Conservation (phyloP, 2,113 vertebrate species). For the Gallinago media region DNA sequence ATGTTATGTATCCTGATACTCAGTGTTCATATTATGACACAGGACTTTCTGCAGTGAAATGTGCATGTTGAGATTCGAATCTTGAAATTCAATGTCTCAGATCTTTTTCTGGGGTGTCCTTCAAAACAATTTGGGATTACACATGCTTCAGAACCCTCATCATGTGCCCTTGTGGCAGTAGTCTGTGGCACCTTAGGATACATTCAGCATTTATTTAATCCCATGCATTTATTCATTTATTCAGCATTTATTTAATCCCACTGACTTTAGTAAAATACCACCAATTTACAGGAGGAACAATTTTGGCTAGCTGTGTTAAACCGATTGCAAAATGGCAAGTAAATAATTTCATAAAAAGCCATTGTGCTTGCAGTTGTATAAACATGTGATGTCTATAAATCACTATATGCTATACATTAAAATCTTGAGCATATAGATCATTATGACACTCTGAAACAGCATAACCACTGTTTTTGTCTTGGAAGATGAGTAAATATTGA, state of each 20-base stretch:
- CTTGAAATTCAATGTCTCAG: not conserved
- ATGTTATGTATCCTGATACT: not conserved
- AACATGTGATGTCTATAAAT: not conserved
- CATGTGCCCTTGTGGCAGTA: not conserved
- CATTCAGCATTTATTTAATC: not conserved
- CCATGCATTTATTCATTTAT: too few species aligned
- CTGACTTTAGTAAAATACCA: not conserved
- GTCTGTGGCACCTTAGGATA: not conserved
- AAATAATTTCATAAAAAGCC: not conserved
- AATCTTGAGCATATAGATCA: slow-evolving; percentile 1
- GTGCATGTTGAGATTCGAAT: not conserved
- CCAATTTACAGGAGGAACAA: not conserved
- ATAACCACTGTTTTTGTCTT: slow-evolving; percentile 5
- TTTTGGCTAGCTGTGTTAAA: not conserved
- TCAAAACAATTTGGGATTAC: not conserved
- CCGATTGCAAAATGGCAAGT: not conserved
- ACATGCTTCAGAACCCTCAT: not conserved
- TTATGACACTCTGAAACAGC: slow-evolving; percentile 1
- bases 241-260: not conserved
- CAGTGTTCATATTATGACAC: not conserved
- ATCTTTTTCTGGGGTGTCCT: not conserved
- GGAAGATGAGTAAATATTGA: slow-evolving; percentile 6
- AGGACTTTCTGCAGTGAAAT: not conserved
- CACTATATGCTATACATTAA: not conserved
- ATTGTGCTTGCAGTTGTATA: not conserved